Percentiles rank a stretch among this genome's conserved stretches.
These are phyloP conservation scores for Zhuqinia jingwanae DNA, from an alignment of 2,888 invertebrate genomes.

Conservation along the genomic window DNA sequence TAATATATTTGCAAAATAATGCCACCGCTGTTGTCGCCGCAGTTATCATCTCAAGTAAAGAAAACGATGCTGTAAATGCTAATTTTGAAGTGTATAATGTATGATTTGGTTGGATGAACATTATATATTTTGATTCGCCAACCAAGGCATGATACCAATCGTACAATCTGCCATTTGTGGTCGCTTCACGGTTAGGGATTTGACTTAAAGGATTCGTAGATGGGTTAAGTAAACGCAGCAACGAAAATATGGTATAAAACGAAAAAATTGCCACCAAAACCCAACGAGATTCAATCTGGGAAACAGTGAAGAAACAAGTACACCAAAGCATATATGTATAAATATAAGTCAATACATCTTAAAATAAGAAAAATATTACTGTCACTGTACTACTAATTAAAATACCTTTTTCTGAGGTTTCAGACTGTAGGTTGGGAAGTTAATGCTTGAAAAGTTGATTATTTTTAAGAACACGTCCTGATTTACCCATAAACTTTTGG, in stretches of 20 bases:
- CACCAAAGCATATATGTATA: not conserved
- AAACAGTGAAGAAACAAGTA: slow-evolving; percentile 1
- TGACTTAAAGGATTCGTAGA: slow-evolving; percentile 45
- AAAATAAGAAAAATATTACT: too few species aligned
- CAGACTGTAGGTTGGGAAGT: not conserved
- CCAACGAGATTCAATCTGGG: slow-evolving; percentile 30
- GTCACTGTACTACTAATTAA: too few species aligned
- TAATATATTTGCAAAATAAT: slow-evolving; percentile 36
- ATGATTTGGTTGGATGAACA: slow-evolving; percentile 30
- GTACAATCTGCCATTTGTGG: not conserved
- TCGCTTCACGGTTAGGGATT: slow-evolving; percentile 4
- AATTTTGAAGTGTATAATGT: not conserved
- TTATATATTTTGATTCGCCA: slow-evolving; percentile 29
- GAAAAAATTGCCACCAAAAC: not conserved
- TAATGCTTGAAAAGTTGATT: slow-evolving; percentile 48
- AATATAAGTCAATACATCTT: too few species aligned
- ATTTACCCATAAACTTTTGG: slow-evolving; percentile 29
- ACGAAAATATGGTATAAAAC: not conserved
- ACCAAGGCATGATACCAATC: slow-evolving; percentile 51
- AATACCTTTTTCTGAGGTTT: not conserved
- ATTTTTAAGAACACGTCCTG: slow-evolving; percentile 35
- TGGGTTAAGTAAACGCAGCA: slow-evolving; percentile 30
- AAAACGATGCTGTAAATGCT: not conserved
- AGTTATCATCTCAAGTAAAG: not conserved
- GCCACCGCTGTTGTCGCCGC: not conserved